Evolutionary conservation across 2,888 invertebrate genomes (phyloP), one percentile per base, ranked within the genome.

Genomic region (Tetheella fluctuosa): DNA sequence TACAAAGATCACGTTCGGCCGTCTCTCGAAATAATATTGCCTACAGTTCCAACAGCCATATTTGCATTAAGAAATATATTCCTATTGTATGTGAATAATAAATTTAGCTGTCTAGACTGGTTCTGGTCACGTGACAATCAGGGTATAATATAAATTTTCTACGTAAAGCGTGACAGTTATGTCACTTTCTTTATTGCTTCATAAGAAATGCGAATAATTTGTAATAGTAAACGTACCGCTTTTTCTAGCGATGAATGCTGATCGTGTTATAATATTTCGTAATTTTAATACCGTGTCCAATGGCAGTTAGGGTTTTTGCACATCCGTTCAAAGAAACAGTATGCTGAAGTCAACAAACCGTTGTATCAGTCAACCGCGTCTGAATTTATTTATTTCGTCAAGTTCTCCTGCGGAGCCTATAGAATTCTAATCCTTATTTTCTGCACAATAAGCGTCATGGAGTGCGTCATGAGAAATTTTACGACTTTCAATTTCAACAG

Each of bases 401-500:
- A 74, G 73, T 54, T 61, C 57, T 63, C 64, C 60, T 62, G 64
- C 15, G 17, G n/a, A 42, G 3, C 17, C 42, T 65, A 68, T 66
- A 68, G 73, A 70, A 65, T 59, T 52, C 54, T 70, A 61, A 67
- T 77, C 73, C 80, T 74, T 77, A 79, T 77, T 73, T 67, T 74
- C 71, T 71, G 63, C 68, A 62, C 64, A 63, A 68, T 74, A 77
- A 80, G 73, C 73, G 76, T 74, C 73, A 76, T 64, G 60, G 61
- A 64, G 73, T 76, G 71, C 72, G 76, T 75, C 76, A 78, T 80
- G 77, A 79, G 74, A 77, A 76, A 77, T 69, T 76, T 76, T 73
- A 80, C 72, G 69, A 80, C 84, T 85, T 85, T 90, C 86, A 75
- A 81, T 91, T 91, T 90, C 88, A 71, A 84, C 88, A 89, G 81